These are phyloP conservation scores for Hypercompe scribonia DNA, from an alignment of 2,888 invertebrate genomes.

Conservation along the genomic window DNA sequence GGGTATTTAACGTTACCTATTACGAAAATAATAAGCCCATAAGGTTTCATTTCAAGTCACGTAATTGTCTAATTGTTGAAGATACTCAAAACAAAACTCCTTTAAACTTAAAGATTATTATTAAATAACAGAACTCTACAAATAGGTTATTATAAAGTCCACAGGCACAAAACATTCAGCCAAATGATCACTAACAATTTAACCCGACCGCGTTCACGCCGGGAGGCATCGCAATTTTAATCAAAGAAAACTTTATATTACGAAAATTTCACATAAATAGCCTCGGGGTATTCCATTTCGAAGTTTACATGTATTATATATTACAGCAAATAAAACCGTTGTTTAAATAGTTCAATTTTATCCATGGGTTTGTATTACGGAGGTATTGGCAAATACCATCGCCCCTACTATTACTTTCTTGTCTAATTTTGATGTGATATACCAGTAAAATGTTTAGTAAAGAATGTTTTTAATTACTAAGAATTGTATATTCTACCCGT, in stretches of 20 bases:
- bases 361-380: slow-evolving; percentile 36
- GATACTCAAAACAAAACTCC: not conserved
- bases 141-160: slow-evolving; percentile 6
- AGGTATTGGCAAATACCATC: slow-evolving; percentile 37
- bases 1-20: too few relatives aligned
- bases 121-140: slow-evolving; percentile 3
- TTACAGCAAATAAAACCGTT: slow-evolving; percentile 56
- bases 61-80: not conserved
- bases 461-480: not conserved
- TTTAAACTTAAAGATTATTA: not conserved
- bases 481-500: too few relatives aligned
- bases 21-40: not conserved
- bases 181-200: slow-evolving; percentile 24
- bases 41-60: not conserved
- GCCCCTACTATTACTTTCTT: slow-evolving; percentile 34
- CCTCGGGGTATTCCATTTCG: slow-evolving; percentile 37
- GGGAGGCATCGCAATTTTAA: slow-evolving; percentile 38
- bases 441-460: not conserved
- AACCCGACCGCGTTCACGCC: slow-evolving; percentile 22
- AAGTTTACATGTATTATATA: slow-evolving; percentile 44
- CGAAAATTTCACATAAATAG: slow-evolving; percentile 49
- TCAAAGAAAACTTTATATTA: slow-evolving; percentile 54
- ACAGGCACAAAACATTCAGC: slow-evolving; percentile 3
- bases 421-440: not conserved
- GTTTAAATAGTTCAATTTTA: slow-evolving; percentile 58